Percentiles rank a stretch among this genome's conserved stretches.
Conservation (phyloP, 2,888 invertebrate genomes). For the Ceriagrion tenellum region DNA sequence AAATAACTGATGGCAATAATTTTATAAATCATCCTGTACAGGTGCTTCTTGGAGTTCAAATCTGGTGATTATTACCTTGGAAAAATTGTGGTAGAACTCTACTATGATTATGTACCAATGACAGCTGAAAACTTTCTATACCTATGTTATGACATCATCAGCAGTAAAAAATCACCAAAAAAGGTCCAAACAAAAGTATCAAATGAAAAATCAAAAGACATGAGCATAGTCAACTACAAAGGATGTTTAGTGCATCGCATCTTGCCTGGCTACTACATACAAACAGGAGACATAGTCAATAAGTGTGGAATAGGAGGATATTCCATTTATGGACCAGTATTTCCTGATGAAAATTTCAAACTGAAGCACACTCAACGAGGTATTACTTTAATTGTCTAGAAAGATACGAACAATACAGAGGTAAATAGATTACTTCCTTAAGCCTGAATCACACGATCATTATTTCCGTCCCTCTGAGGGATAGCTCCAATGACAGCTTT, state of each 20-base stretch:
- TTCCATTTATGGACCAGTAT: slow-evolving; percentile 40
- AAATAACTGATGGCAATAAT: neutral
- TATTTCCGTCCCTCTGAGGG: too few relatives aligned
- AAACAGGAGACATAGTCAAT: slow-evolving; percentile 25
- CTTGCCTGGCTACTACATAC: slow-evolving; percentile 23
- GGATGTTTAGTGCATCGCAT: slow-evolving; percentile 47
- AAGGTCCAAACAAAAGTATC: neutral
- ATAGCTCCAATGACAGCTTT: too few relatives aligned
- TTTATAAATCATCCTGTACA: neutral
- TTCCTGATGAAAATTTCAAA: slow-evolving; percentile 48
- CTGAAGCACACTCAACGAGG: slow-evolving; percentile 26
- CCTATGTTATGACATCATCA: slow-evolving; percentile 31
- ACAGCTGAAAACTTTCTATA: slow-evolving; percentile 64
- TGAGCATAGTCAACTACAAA: neutral
- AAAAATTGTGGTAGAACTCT: slow-evolving; percentile 56
- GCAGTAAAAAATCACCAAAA: neutral
- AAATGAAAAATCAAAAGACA: neutral
- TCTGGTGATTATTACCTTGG: slow-evolving; percentile 49
- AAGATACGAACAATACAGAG: neutral
- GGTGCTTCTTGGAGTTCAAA: slow-evolving; percentile 52
- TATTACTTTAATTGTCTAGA: neutral
- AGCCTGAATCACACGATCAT: too few relatives aligned
- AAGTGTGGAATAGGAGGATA: slow-evolving; percentile 12
- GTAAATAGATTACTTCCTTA: too few relatives aligned
- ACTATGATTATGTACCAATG: slow-evolving; percentile 67